Base-by-base conservation (phyloP, 2,113 vertebrate genomes). In the Heptranchias perlo region DNA sequence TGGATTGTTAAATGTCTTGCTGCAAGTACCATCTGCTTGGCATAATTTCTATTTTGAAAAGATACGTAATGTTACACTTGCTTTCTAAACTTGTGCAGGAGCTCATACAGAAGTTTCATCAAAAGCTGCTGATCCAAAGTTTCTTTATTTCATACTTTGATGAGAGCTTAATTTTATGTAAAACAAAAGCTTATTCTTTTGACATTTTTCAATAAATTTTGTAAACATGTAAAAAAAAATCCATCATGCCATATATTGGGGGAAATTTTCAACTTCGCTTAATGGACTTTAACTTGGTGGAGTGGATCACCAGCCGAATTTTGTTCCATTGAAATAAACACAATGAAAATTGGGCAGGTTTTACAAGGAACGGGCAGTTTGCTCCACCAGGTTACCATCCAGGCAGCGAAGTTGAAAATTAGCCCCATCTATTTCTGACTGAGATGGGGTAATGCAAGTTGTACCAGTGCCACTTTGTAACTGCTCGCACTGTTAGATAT, bases 1-100 rank as follows among this genome's bases (percentile, higher is more conserved):
- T 31, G 25, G 44, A 52, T 13, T 69, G 3, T 52, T 28, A 47
- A 23, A 31, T 47, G 6, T 47, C 1, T 52, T 95, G 13, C 94
- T 67, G 25, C 13, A 31, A 13, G 4, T 31, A 73, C 64, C 65
- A 95, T 52, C 4, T 18, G 25, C 39, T 4, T 73, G 64, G 73
- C 47, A 52, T 52, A 14, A 69, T 95, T 69, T 95, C 65, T 69
- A 73, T 95, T 95, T 95, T 95, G 23, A 69, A 64, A 47, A 65
- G 92, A 67, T 28, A 52, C 44, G 18, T 47, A 49, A 35, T 31
- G 44, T 28, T 69, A 44, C 25, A 67, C 28, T 35, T 65, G 94
- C 44, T 52, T 35, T 95, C 39, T 5, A 47, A 95, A 52, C 65
- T 73, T 52, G 25, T 47, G 28, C 5, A 69, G 18, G 25, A 73